Conservation (phyloP, 2,888 invertebrate species). For the Malthinus seriepunctatus region DNA sequence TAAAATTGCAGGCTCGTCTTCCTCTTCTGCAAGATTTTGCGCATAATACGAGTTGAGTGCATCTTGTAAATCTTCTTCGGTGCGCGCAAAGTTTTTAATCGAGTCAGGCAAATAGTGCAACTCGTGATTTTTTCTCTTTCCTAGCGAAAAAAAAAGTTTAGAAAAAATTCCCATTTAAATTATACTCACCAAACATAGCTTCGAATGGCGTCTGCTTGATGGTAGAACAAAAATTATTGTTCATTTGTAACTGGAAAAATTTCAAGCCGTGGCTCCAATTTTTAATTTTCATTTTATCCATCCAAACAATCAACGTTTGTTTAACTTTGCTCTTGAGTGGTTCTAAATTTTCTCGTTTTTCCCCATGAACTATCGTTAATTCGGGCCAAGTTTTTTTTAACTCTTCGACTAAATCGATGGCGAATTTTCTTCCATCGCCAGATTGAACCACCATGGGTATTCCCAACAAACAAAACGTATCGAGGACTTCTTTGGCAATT, state of each 20-base stretch:
- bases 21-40: too few relatives aligned
- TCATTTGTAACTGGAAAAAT: background rate
- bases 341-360: background rate
- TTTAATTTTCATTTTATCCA: background rate
- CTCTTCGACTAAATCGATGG: background rate
- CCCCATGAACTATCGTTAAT: background rate
- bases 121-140: too few relatives aligned
- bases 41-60: background rate
- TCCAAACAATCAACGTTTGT: background rate
- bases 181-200: background rate
- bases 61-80: background rate
- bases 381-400: background rate
- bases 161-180: background rate
- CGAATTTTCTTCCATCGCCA: background rate
- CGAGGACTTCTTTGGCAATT: background rate
- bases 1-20: too few relatives aligned
- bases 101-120: background rate
- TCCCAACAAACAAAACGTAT: background rate
- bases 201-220: background rate
- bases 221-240: background rate
- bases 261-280: background rate
- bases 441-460: background rate
- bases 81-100: background rate
- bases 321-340: background rate
- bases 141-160: too few relatives aligned